Conservation (phyloP, 2,888 invertebrate genomes). For the Scaptodrosophila latifasciaeformis region DNA sequence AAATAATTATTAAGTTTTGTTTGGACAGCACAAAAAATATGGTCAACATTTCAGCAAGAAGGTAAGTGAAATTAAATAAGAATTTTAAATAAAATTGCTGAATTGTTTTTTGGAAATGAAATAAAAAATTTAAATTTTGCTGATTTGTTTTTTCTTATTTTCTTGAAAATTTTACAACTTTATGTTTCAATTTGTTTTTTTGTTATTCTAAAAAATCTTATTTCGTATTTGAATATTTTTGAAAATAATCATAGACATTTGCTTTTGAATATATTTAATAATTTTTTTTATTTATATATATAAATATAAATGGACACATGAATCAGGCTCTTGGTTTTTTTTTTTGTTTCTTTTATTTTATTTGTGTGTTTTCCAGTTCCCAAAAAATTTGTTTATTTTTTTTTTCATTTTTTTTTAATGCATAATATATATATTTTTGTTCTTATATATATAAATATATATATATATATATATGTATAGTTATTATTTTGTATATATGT, state of each 20-base stretch:
- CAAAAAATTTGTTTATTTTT: conserved; percentile 29
- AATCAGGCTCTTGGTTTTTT: conserved; percentile 57
- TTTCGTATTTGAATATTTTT: conserved; percentile 33
- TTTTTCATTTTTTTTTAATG: conserved; percentile 15
- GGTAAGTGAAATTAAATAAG: too few relatives aligned
- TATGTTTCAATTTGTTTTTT: conserved; percentile 21
- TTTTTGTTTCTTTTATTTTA: conserved; percentile 4
- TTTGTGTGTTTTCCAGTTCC: conserved; percentile 25
- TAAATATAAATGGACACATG: conserved; percentile 59
- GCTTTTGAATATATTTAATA: conserved; percentile 9
- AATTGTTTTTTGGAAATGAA: neutral
- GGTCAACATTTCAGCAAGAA: conserved; percentile 10
- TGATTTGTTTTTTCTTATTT: neutral
- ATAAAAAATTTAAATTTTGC: neutral
- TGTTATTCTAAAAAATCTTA: conserved; percentile 16
- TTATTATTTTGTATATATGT: neutral
- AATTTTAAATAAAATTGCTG: too few relatives aligned
- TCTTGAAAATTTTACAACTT: too few relatives aligned
- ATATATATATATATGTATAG: conserved; percentile 21
- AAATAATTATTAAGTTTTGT: conserved; percentile 1
- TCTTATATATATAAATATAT: conserved; percentile 2
- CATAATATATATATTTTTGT: conserved; percentile 10
- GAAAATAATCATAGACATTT: conserved; percentile 30
- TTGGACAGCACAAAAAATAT: conserved; percentile 41
- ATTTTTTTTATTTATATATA: conserved; percentile 31